Evolutionary conservation across 2,888 invertebrate species (phyloP).

Genomic region (Deilephila elpenor): DNA sequence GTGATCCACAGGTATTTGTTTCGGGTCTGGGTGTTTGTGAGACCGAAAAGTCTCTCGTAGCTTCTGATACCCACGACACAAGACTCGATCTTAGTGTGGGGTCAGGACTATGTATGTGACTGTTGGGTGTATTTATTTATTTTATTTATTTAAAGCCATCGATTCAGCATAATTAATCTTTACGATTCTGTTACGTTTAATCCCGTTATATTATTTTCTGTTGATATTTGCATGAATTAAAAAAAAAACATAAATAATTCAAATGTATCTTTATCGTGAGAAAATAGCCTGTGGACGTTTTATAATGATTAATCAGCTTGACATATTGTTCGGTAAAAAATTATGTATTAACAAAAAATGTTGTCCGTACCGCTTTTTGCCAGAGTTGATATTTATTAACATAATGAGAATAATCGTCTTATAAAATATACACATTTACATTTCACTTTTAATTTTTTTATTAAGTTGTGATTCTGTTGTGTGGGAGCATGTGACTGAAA

Average conservation of each 20-base stretch:
- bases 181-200: background rate
- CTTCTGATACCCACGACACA: too few relatives aligned
- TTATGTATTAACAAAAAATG: background rate
- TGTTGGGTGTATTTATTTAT: too few relatives aligned
- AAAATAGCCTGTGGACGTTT: conserved; percentile 13
- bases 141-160: too few relatives aligned
- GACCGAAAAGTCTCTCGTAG: too few relatives aligned
- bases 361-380: conserved; percentile 19
- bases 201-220: background rate
- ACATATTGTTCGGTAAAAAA: conserved; percentile 31
- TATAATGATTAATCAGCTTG: conserved; percentile 14
- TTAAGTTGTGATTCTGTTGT: conserved; percentile 49
- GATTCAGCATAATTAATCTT: too few relatives aligned
- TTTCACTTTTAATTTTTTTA: conserved; percentile 40
- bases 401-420: background rate
- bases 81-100: too few relatives aligned
- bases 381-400: background rate
- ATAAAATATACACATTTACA: background rate
- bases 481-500: conserved; percentile 68
- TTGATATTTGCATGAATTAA: background rate
- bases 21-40: too few relatives aligned
- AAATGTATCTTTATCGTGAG: conserved; percentile 10
- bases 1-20: too few relatives aligned
- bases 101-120: too few relatives aligned
- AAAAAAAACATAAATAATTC: conserved; percentile 15